Conservation (phyloP, 2,113 vertebrate species). For the Stegostoma tigrinum region DNA sequence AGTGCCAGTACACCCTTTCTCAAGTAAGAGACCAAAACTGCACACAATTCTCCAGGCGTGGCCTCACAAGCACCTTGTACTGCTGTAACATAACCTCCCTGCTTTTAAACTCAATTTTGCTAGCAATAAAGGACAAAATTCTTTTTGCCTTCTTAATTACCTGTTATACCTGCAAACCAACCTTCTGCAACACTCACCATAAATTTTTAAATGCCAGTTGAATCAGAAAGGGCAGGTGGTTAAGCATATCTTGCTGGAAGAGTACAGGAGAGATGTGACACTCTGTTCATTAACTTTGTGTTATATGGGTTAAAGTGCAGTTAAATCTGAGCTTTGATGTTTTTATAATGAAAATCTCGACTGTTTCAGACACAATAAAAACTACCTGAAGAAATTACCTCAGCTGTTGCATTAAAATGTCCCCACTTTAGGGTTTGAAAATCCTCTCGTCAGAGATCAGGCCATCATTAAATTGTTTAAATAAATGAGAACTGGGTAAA, state of each 20-base stretch:
- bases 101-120: too few species aligned
- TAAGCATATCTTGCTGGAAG: neutral
- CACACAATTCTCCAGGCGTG: too few species aligned
- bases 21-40: too few species aligned
- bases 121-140: too few species aligned
- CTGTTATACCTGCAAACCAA: too few species aligned
- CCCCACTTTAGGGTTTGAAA: neutral
- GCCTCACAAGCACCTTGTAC: too few species aligned
- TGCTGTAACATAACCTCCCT: too few species aligned
- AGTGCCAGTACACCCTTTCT: too few species aligned
- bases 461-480: neutral
- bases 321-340: neutral
- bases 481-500: neutral
- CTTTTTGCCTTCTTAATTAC: too few species aligned
- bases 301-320: neutral
- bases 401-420: neutral
- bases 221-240: neutral
- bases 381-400: neutral
- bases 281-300: conserved; percentile 4
- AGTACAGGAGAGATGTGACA: neutral
- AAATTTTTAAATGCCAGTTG: conserved; percentile 6
- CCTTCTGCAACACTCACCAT: neutral
- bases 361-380: neutral
- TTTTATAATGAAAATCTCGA: neutral
- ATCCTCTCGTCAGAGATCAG: neutral